Evolutionary conservation across 2,113 vertebrate genomes (phyloP), one percentile per base, ranked within the genome.

Genomic region (Grantiella picta): DNA sequence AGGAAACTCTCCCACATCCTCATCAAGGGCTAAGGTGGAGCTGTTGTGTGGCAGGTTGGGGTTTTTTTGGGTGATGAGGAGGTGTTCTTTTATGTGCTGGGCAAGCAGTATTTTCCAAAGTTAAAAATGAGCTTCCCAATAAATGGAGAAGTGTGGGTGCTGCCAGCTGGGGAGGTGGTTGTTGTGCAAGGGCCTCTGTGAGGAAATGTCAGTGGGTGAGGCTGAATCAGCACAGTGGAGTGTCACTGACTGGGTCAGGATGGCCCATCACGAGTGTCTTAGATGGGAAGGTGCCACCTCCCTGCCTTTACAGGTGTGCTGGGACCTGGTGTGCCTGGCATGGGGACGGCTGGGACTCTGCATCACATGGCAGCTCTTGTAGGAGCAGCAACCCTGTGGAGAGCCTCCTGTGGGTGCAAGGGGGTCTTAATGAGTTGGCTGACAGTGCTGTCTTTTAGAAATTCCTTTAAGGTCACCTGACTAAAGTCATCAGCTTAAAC

Each of bases 271-370:
- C 1, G 4, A 22, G 14, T 59, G 65, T 7, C 42, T 44, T 28
- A 15, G 38, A 6, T 14, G 31, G 45, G 4, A n/a, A 71, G 47
- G 11, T 87, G 38, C 9, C 16, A 44, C 53, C 29, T 89, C n/a
- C 27, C 63, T 4, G 7, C 33, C 42, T 54, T 35, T 35, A 8
- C 42, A 66, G 59, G 6, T 49, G n/a, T 20, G 4, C 29, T 54
- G 52, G 36, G 29, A 33, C 44, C 21, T 17, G 16, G 16, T 6
- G 24, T 64, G 33, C 42, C 56, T 0, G 0, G 52, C 25, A 11
- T 16, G 27, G 49, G 31, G 15, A 21, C 2, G 8, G 28, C 44
- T n/a, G 60, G 44, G 77, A 25, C 63, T 5, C 2, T 69, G 21
- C 12, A 10, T 19, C 7, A 22, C 35, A 17, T 19, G 21, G 80